phyloP scores from a whole-genome alignment of 1,140 invertebrate species.

The Zaprionus camerounensis region DNA sequence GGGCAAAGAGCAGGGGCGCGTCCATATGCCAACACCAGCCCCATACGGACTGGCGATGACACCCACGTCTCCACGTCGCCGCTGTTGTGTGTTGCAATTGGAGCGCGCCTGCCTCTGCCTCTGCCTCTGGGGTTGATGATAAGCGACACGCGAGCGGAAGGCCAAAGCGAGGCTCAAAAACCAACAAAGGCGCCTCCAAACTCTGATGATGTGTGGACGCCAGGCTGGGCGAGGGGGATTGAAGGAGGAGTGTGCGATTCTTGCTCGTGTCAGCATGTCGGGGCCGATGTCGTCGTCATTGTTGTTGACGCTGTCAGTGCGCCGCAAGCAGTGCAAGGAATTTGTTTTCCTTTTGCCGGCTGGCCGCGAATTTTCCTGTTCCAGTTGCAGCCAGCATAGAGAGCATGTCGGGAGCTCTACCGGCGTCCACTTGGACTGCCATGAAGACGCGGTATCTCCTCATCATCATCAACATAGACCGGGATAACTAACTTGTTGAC shows the following conservation, averaged over 20 bases:
- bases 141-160: constrained; percentile 71
- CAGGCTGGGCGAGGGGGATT: constrained; percentile 3
- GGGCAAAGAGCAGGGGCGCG: constrained; percentile 9
- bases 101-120: constrained; percentile 57
- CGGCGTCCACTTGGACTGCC: constrained; percentile 62
- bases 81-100: constrained; percentile 58
- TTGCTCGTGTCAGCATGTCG: constrained; percentile 65
- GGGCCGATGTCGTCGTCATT: constrained; percentile 33
- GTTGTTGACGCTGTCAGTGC: constrained; percentile 59
- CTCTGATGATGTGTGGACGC: constrained; percentile 63
- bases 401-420: constrained; percentile 35
- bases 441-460: constrained; percentile 73
- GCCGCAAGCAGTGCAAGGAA: constrained; percentile 68
- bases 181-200: constrained; percentile 42
- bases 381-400: not conserved
- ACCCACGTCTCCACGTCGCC: constrained; percentile 70
- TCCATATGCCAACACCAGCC: constrained; percentile 67
- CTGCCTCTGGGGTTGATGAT: constrained; percentile 61
- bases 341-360: constrained; percentile 67
- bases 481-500: not conserved
- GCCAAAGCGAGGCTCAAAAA: constrained; percentile 46
- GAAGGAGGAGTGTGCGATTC: not conserved
- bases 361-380: constrained; percentile 24
- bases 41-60: constrained; percentile 59
- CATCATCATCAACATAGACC: not conserved